phyloP scores from a whole-genome alignment of 2,797 vertebrate species.

The Pangasius mekongensis region DNA sequence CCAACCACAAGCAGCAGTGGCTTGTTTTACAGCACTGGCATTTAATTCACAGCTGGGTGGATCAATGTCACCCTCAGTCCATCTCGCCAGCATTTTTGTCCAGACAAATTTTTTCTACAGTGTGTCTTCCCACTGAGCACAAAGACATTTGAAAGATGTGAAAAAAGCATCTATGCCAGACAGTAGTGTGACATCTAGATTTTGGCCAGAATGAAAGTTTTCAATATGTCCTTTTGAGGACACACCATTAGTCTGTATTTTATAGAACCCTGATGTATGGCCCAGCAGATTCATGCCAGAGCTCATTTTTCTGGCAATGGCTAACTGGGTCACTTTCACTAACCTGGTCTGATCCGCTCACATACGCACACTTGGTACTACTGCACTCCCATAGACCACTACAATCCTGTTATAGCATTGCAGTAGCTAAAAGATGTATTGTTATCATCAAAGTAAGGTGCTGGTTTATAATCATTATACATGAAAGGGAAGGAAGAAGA shows the following conservation, averaged over 20 bases:
- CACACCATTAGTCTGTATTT: slow-evolving; percentile 12
- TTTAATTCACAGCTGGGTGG: not conserved
- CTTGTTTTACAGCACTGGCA: not conserved
- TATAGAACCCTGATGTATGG: not conserved
- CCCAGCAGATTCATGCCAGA: not conserved
- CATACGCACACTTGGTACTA: not conserved
- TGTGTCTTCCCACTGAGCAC: not conserved
- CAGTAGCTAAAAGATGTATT: not conserved
- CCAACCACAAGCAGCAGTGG: not conserved
- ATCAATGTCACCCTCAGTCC: not conserved
- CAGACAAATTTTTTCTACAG: not conserved
- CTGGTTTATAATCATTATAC: not conserved
- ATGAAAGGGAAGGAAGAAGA: slow-evolving; percentile 21
- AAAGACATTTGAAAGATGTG: not conserved
- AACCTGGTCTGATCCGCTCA: not conserved
- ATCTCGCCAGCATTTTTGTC: slow-evolving; percentile 1
- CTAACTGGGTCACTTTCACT: not conserved
- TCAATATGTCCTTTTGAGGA: slow-evolving; percentile 8
- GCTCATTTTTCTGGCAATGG: slow-evolving; percentile 13
- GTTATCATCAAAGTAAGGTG: not conserved
- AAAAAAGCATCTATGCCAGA: not conserved
- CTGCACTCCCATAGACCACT: not conserved
- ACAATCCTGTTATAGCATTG: not conserved
- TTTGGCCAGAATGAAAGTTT: not conserved
- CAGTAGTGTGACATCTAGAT: not conserved